Conservation (phyloP, 2,888 invertebrate species). For the Rhamphomyia laevipes region DNA sequence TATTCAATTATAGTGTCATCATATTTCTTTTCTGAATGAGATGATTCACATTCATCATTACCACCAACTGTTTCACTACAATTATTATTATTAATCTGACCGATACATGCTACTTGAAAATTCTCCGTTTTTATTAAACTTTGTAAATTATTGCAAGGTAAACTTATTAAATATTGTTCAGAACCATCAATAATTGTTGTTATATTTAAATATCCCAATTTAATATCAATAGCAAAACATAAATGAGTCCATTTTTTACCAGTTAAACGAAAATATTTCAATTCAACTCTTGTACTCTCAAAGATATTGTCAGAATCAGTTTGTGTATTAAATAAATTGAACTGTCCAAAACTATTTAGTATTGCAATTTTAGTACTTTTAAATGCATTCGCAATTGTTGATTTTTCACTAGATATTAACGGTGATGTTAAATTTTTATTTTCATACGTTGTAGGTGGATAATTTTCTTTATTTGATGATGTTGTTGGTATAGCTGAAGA, state of each 20-base stretch:
- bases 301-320: conserved; percentile 19
- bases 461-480: conserved; percentile 9
- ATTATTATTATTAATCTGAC: conserved; percentile 21
- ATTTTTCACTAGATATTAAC: conserved; percentile 4
- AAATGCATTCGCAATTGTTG: conserved; percentile 27
- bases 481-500: not conserved
- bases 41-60: conserved; percentile 14
- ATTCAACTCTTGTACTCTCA: conserved; percentile 25
- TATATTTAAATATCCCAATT: conserved; percentile 25
- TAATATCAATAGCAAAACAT: conserved; percentile 25
- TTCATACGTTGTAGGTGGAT: conserved; percentile 4
- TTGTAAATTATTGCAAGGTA: conserved; percentile 29
- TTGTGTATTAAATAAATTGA: conserved; percentile 30
- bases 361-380: conserved; percentile 32
- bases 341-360: conserved; percentile 30
- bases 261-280: conserved; percentile 26
- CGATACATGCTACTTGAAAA: conserved; percentile 29
- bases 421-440: not conserved
- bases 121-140: conserved; percentile 23
- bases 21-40: conserved; percentile 24
- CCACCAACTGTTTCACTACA: conserved; percentile 4
- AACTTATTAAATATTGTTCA: conserved; percentile 24
- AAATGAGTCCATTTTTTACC: conserved; percentile 34
- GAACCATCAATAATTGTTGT: conserved; percentile 28
- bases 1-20: conserved; percentile 25